Percentiles rank a stretch among this genome's conserved stretches.
Conservation (phyloP, 2,113 vertebrate genomes). For the Leptobrachium ailaonicum region DNA sequence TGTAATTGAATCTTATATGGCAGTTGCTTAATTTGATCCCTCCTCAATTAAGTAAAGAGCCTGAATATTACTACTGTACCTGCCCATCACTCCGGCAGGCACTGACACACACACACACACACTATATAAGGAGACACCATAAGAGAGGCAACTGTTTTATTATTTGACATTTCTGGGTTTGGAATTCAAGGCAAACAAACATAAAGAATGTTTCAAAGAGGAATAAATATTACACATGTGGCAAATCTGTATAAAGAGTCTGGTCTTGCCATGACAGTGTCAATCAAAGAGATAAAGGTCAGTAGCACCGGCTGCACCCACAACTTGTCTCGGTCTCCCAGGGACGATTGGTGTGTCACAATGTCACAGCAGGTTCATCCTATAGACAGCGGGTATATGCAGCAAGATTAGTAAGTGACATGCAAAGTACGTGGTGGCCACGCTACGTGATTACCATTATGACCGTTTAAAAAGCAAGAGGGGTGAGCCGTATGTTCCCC, state of each 20-base stretch:
- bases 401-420: not conserved
- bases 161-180: constrained; percentile 43
- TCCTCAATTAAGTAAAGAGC: no score
- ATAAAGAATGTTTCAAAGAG: constrained; percentile 30
- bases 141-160: constrained; percentile 39
- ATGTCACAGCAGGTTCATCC: constrained; percentile 23
- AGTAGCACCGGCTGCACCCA: not conserved
- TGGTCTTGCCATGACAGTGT: not conserved
- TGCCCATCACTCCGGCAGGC: not conserved
- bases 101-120: not conserved
- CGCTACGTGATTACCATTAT: no score
- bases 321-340: not conserved
- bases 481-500: no score
- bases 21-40: no score
- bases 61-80: no score
- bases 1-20: no score
- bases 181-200: constrained; percentile 44
- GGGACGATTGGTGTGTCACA: not conserved
- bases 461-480: no score
- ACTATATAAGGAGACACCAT: not conserved
- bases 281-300: not conserved
- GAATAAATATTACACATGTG: constrained; percentile 8
- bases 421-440: no score
- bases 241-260: constrained; percentile 5
- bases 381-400: not conserved